Percentiles rank a stretch among this genome's conserved stretches.
Conservation (phyloP, 35 echinoderm and acorn worm species). For the Ptychodera flava region DNA sequence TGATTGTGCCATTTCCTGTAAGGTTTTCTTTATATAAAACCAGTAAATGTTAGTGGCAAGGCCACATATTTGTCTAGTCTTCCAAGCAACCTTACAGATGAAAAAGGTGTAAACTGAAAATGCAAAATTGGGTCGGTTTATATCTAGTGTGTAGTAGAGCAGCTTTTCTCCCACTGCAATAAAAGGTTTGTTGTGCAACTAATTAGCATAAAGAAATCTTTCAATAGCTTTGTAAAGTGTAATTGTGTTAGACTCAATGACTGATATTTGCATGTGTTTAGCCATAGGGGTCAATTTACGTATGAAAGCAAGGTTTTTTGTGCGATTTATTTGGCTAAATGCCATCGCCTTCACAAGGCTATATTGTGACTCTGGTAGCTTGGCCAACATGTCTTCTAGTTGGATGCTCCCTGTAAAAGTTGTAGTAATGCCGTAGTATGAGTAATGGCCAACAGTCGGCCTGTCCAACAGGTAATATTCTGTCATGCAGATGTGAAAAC, state of each 20-base stretch:
- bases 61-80: no score
- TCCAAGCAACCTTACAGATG: no score
- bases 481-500: no score
- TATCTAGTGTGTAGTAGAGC: background rate
- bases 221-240: background rate
- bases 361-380: background rate
- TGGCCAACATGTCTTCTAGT: background rate
- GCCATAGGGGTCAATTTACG: background rate
- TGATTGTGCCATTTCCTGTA: no score
- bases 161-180: background rate
- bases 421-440: no score
- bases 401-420: background rate
- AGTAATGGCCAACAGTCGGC: no score
- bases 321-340: background rate
- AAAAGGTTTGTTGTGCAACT: background rate
- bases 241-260: background rate
- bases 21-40: no score
- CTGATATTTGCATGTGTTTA: background rate
- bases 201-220: background rate
- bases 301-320: background rate
- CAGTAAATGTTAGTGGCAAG: no score
- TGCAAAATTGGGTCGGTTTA: background rate
- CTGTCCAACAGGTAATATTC: no score
- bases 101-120: no score
- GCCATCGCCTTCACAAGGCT: background rate